A percentile compares a stretch with the other conserved stretches of the same genome.
These are phyloP conservation scores for Falco cherrug DNA, from an alignment of 2,797 vertebrate genomes.

Conservation along the genomic window DNA sequence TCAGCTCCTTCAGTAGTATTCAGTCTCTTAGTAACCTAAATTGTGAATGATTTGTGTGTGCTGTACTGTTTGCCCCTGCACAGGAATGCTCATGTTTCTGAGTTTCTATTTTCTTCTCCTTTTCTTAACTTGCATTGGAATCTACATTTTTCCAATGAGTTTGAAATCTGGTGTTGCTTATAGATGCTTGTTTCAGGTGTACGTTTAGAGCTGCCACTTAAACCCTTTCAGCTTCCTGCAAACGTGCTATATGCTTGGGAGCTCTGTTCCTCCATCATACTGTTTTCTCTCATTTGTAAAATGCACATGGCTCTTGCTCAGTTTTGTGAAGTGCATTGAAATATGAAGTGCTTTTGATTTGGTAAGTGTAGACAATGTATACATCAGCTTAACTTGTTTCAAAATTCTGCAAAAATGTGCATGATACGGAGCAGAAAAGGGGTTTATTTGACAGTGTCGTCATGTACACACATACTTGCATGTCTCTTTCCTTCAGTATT, in stretches of 20 bases:
- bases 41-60: background rate
- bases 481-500: background rate
- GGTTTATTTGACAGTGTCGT: background rate
- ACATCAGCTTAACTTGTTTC: background rate
- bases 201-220: conserved; percentile 12
- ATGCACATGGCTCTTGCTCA: background rate
- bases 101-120: background rate
- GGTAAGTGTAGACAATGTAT: accelerated
- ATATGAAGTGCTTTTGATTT: background rate
- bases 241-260: background rate
- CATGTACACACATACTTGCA: background rate
- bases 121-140: background rate
- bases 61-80: background rate
- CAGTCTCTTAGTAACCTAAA: background rate
- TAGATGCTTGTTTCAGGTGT: background rate
- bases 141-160: background rate
- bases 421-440: background rate
- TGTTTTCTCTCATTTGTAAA: background rate
- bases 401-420: background rate
- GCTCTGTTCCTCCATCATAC: background rate
- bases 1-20: background rate
- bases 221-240: background rate
- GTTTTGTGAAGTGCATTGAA: background rate
- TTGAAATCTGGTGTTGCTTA: background rate
- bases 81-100: background rate